Evolutionary conservation across 2,797 vertebrate genomes (phyloP).

Genomic region (Threskiornis aethiopicus): DNA sequence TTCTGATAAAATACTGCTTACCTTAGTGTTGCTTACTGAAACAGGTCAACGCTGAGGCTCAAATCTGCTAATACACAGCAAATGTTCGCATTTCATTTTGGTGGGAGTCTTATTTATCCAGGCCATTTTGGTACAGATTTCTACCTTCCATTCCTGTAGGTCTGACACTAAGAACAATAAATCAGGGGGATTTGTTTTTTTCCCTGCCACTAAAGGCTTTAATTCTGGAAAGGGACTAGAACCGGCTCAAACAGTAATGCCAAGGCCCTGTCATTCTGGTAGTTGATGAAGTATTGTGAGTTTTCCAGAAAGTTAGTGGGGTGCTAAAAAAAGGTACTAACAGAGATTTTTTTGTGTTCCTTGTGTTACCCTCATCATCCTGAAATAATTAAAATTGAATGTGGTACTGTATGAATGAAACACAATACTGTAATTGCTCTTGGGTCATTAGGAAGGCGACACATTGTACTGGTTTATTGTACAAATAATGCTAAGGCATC

Average conservation of each 20-base stretch:
- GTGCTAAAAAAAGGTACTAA: background rate
- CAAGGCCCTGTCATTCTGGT: background rate
- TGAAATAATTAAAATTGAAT: background rate
- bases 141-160: background rate
- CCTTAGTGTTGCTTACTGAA: background rate
- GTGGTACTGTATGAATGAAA: background rate
- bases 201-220: background rate
- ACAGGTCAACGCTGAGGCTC: background rate
- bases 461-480: background rate
- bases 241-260: background rate
- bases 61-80: background rate
- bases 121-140: background rate
- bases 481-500: background rate
- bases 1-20: background rate
- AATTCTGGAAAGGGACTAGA: background rate
- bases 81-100: background rate
- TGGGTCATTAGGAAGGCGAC: background rate
- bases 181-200: background rate
- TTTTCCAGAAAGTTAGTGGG: background rate
- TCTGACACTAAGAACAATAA: background rate
- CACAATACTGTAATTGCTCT: background rate
- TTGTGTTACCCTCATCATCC: background rate
- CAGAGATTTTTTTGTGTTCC: background rate
- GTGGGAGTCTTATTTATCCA: background rate
- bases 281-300: background rate